Evolutionary conservation across 2,797 vertebrate genomes (phyloP), one percentile per base, ranked within the genome.

Genomic region (Chanos chanos): DNA sequence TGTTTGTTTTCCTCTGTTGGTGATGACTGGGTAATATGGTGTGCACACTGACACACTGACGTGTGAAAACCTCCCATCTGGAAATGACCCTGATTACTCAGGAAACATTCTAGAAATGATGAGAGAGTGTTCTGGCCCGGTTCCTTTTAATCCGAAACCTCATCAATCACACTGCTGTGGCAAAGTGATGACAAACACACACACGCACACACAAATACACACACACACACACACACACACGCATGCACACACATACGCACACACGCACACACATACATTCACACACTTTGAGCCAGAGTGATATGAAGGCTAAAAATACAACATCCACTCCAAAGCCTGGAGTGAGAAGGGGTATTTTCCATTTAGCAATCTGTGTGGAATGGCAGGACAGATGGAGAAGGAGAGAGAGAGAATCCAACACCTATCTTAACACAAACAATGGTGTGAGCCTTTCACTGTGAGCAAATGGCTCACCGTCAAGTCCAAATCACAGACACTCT

Each of bases 301-400:
- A 53, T 53, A 65, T n/a, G 27, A 49, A 25, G 25, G 53, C 62
- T 66, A 70, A 59, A 70, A 73, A 71, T 68, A 74, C 48, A 36
- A 21, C 25, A 27, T 31, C 24, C 43, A 30, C 43, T 64, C 50
- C 10, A 37, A 34, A 43, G 45, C 19, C 51, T 40, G 18, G 49
- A 34, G 28, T 25, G 10, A 48, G 21, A 31, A 15, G 31, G 9
- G 3, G 13, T n/a, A 9, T 44, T 60, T 74, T 74, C 60, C 68
- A 67, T 67, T 63, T 48, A 52, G 54, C 30, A 62, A 31, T 50
- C 19, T 8, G 9, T 60, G 59, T 41, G 51, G 48, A 28, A 60
- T 55, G 18, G 40, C 40, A 63, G 28, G 18, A 39, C 15, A 50
- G 65, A 44, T 45, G 45, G 66, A 56, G n/a, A 22, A 49, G 44